Evolutionary conservation across 2,797 vertebrate genomes (phyloP).

Genomic region (Steatocranus sp.): DNA sequence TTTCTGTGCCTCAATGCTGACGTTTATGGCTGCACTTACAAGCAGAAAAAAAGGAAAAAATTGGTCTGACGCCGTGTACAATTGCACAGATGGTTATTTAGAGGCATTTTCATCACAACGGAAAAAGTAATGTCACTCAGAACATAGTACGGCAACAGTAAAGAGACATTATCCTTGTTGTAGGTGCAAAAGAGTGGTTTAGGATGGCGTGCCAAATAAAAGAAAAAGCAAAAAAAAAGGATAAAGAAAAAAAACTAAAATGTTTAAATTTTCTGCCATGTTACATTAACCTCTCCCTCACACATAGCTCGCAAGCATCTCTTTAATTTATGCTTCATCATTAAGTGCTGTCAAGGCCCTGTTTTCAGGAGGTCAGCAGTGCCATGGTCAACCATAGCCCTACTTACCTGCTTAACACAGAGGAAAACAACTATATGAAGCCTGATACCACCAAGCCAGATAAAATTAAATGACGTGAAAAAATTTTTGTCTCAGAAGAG

Average conservation of each 20-base stretch:
- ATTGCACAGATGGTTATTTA: slow-evolving; percentile 21
- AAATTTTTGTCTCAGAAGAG: background rate
- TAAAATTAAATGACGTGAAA: slow-evolving; percentile 13
- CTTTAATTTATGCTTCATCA: slow-evolving; percentile 6
- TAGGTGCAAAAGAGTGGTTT: background rate
- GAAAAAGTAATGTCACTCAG: background rate
- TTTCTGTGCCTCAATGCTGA: slow-evolving; percentile 53
- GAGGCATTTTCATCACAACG: background rate
- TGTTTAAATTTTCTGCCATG: background rate
- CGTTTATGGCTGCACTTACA: slow-evolving; percentile 43
- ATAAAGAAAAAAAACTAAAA: background rate
- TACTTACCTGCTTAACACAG: background rate
- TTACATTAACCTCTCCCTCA: background rate
- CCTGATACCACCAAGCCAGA: background rate
- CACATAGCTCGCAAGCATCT: background rate
- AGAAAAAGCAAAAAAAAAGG: background rate
- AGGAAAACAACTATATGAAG: background rate
- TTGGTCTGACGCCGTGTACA: slow-evolving; percentile 31
- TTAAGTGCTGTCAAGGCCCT: background rate
- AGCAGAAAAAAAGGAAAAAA: slow-evolving; percentile 4
- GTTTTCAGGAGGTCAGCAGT: background rate
- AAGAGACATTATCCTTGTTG: background rate
- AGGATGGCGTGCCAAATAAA: background rate
- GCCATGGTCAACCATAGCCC: background rate
- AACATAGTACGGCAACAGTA: slow-evolving; percentile 1